Evolutionary conservation across 2,113 vertebrate genomes (phyloP), one percentile per base, ranked within the genome.

Genomic region (Arothron firmamentum): DNA sequence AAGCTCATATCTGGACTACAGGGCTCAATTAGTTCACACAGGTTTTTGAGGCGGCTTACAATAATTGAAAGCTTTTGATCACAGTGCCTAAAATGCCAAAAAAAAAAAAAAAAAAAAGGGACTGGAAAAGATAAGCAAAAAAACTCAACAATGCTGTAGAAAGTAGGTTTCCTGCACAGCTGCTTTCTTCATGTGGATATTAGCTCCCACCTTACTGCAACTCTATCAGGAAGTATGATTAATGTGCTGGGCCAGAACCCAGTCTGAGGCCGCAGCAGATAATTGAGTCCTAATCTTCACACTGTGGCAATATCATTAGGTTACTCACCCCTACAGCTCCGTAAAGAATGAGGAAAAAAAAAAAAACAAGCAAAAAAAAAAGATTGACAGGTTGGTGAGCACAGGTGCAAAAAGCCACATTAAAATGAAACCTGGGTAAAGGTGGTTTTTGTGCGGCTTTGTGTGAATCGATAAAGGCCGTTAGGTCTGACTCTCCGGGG

Each of bases 271-370:
- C 65, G 48, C 62, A 60, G 74, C 75, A 79, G 75, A 84, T 85
- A 84, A 85, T 82, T 79, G 65, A 87, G 79, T 79, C 81, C 59
- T 84, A 81, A 85, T 85, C 79, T 81, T 72, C 74, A 70, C 75
- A 78, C 66, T 72, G 79, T 45, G 74, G 75, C 66, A 70, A 80
- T 81, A 82, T 80, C 74, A 84, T 84, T 84, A 82, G 83, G 62
- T 70, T 76, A 81, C 77, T 77, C 71, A 20, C 66, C 57, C 57
- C 62, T 55, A 78, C 63, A 60, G 63, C 64, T 82, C 68, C 71
- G 78, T 77, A 76, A 75, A 84, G 73, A 84, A 38, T 12, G 10
- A 3, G 12, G 3, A 28, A 28, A 28, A 28, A 28, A 28, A 6
- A 28, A 28, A 28, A 28, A 28, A 28, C 6, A 28, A 25, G 5